Evolutionary conservation across 2,888 invertebrate species (phyloP).

Genomic region (Sturmia bella): DNA sequence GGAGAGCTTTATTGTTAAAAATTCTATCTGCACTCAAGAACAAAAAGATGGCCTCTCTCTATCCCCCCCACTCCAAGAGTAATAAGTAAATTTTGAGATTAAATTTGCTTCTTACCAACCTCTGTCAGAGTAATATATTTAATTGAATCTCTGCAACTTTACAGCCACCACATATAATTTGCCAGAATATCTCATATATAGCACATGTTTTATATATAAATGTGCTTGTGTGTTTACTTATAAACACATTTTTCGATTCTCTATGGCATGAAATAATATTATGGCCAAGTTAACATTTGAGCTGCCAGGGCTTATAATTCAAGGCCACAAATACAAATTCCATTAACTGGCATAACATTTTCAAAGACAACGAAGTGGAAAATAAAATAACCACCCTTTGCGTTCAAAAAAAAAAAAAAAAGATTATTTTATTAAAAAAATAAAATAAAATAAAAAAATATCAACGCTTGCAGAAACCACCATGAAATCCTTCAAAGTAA

Average conservation of each 20-base stretch:
- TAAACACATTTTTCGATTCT: neutral
- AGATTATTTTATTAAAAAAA: constrained; percentile 1
- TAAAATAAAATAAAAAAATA: constrained; percentile 14
- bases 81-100: constrained; percentile 8
- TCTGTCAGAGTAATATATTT: constrained; percentile 20
- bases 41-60: too few relatives aligned
- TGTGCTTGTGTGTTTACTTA: neutral
- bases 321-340: constrained; percentile 63
- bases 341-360: constrained; percentile 42
- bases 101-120: constrained; percentile 12
- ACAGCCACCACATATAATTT: constrained; percentile 30
- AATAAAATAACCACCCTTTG: constrained; percentile 46
- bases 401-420: constrained; percentile 3
- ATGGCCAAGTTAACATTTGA: constrained; percentile 7
- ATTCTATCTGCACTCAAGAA: too few relatives aligned
- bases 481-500: constrained; percentile 54
- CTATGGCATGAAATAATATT: neutral
- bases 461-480: constrained; percentile 46
- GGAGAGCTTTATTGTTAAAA: too few relatives aligned
- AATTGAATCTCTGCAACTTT: constrained; percentile 56
- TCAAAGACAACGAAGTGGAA: constrained; percentile 30
- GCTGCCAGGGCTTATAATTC: constrained; percentile 49
- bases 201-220: neutral
- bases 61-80: too few relatives aligned
- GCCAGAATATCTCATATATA: neutral